A percentile compares a stretch with the other conserved stretches of the same genome.
Conservation (phyloP, 2,888 invertebrate genomes). For the Lamellibrachia columna region DNA sequence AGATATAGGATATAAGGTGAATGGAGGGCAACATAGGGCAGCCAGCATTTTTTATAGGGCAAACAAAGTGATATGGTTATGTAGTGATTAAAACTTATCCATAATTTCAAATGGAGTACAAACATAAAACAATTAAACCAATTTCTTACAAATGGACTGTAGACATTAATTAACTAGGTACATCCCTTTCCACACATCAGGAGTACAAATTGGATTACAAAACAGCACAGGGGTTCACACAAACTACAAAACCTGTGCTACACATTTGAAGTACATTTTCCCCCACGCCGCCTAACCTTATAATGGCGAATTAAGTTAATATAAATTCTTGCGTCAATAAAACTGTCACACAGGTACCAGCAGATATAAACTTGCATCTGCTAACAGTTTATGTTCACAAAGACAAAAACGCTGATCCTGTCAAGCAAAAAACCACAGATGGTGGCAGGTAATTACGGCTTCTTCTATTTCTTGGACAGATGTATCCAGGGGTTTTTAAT, state of each 20-base stretch:
- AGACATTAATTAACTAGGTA: not conserved
- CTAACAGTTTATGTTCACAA: not conserved
- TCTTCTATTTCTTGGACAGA: not conserved
- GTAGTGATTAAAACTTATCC: not conserved
- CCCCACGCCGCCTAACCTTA: not conserved
- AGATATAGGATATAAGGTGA: too few species aligned
- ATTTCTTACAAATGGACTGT: not conserved
- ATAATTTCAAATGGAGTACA: not conserved
- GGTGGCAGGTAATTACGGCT: not conserved
- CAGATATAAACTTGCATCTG: not conserved
- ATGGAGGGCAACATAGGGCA: too few species aligned
- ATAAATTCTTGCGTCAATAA: not conserved
- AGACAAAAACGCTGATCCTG: not conserved
- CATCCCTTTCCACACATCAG: not conserved
- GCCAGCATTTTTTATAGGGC: not conserved
- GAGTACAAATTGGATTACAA: not conserved
- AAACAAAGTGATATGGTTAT: not conserved
- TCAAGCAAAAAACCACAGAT: constrained; percentile 7
- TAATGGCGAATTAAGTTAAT: not conserved
- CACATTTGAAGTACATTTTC: not conserved
- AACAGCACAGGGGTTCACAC: not conserved
- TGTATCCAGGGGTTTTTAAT: not conserved
- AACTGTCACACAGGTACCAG: not conserved
- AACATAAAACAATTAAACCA: not conserved
- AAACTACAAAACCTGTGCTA: not conserved